phyloP scores from a whole-genome alignment of 2,888 invertebrate species.

The Bugula neritina region DNA sequence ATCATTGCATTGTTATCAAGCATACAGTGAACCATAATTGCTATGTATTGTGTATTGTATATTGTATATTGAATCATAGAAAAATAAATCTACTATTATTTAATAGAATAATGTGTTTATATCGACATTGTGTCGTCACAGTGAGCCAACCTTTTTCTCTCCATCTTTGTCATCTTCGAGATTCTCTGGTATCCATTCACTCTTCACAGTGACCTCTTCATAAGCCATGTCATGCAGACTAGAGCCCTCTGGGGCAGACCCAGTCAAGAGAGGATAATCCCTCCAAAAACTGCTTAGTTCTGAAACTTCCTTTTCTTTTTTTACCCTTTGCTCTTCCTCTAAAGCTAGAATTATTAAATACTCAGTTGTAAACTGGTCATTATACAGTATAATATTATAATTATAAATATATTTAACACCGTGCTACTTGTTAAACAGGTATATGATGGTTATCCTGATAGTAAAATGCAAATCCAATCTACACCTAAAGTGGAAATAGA shows the following conservation, averaged over 20 bases:
- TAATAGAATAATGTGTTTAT: too few relatives aligned
- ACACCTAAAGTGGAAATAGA: background rate
- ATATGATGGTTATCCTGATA: background rate
- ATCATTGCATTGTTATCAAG: too few relatives aligned
- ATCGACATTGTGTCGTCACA: too few relatives aligned
- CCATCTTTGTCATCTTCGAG: constrained; percentile 36
- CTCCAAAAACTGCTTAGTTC: constrained; percentile 47
- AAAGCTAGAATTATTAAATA: constrained; percentile 23
- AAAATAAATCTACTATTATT: too few relatives aligned
- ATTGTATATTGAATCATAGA: too few relatives aligned
- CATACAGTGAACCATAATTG: too few relatives aligned
- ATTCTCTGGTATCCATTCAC: constrained; percentile 40
- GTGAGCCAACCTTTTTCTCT: constrained; percentile 51
- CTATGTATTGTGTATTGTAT: too few relatives aligned
- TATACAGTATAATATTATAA: too few relatives aligned
- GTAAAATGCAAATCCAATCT: background rate
- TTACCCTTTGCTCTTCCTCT: constrained; percentile 38
- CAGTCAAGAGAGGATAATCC: constrained; percentile 41
- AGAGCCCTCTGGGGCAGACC: constrained; percentile 38
- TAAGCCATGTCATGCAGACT: constrained; percentile 44
- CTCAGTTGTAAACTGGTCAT: too few relatives aligned
- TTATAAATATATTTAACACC: too few relatives aligned
- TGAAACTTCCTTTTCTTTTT: constrained; percentile 34
- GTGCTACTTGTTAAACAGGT: background rate
- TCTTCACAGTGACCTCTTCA: constrained; percentile 44